phyloP scores from a whole-genome alignment of 2,888 invertebrate species.

The Holacanthella duospinosa region DNA sequence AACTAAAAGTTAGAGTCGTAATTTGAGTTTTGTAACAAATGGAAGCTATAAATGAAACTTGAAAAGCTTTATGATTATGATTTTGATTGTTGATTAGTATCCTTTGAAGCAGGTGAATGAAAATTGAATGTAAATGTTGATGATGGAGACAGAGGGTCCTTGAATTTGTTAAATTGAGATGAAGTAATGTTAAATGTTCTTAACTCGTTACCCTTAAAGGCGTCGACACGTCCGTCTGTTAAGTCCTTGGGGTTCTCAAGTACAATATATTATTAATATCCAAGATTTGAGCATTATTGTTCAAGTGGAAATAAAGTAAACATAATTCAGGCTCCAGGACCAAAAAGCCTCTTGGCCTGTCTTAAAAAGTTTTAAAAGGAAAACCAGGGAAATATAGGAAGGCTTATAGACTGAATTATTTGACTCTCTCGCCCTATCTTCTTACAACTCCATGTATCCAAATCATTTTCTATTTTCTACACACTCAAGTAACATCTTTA shows the following conservation, averaged over 20 bases:
- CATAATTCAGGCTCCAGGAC: neutral
- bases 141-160: neutral
- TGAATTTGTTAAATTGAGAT: neutral
- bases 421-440: neutral
- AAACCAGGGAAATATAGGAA: neutral
- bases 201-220: neutral
- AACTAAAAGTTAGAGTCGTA: too few species aligned
- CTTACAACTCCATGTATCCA: neutral
- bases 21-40: too few species aligned
- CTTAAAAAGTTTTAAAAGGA: conserved; percentile 6
- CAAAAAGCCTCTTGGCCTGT: neutral
- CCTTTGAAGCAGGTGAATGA: too few species aligned
- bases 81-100: too few species aligned
- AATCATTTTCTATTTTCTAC: neutral
- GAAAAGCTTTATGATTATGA: too few species aligned
- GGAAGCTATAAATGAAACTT: too few species aligned
- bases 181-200: neutral
- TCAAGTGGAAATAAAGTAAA: neutral
- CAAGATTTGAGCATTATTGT: neutral
- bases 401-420: too few species aligned
- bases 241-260: neutral
- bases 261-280: neutral
- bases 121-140: too few species aligned
- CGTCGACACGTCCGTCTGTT: conserved; percentile 1
- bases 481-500: neutral